Evolutionary conservation across 1,140 invertebrate genomes (phyloP), one percentile per base, ranked within the genome.

Genomic region (Dendroctonus valens): DNA sequence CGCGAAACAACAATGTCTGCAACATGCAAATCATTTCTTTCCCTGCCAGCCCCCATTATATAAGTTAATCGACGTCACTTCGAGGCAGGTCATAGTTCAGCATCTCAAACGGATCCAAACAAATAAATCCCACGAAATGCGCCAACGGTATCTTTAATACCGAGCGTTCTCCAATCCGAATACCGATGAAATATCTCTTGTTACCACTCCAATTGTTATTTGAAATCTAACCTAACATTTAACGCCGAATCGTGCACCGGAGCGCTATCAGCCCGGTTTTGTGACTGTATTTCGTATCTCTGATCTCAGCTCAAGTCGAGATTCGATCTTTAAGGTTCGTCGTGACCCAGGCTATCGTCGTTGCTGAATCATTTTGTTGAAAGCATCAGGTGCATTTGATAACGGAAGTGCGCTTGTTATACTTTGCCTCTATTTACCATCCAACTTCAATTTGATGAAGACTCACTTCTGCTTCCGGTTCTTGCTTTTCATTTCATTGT

Each of bases 301-400:
- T 41, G 63, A 69, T 69, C 67, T 63, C 44, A 14, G 12, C 44
- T 65, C 59, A 41, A 39, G 41, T 41, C 44, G 41, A 72, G 69
- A 72, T 70, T 53, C 57, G 50, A 65, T 70, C 61, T 52, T 69
- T 58, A 46, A 68, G 53, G 37, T 46, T 52, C 59, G 46, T 72
- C 70, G 70, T 72, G 70, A 72, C 68, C 62, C 54, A 52, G 59
- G 11, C 39, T 69, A 71, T 71, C 69, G 67, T 68, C 65, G 68
- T 72, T 72, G 70, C 70, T 72, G 70, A 72, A 72, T 72, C 70
- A 72, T 67, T 68, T 65, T 54, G 65, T 63, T 51, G 42, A 61
- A 57, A 68, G 65, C 69, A 48, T 65, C 62, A 68, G 69, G 70
- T 70, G 70, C 70, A 68, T 64, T 65, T 68, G 51, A 65, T 70